A percentile compares a stretch with the other conserved stretches of the same genome.
Evolutionary conservation across 2,888 invertebrate species (phyloP).

Genomic region (Brachynemurus nebulosus): DNA sequence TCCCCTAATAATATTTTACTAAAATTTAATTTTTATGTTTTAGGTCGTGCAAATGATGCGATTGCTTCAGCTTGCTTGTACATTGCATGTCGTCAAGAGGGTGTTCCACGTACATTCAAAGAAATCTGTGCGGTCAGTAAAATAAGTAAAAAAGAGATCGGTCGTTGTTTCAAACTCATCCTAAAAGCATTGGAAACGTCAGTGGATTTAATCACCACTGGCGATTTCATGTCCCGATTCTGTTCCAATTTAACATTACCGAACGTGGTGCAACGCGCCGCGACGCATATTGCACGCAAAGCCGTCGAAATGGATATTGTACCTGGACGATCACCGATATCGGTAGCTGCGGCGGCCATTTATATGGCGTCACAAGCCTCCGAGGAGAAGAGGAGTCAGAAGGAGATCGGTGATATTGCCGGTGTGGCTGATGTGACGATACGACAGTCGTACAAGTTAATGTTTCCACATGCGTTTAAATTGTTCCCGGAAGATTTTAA

Average conservation of each 20-base stretch:
- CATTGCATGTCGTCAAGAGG: slow-evolving; percentile 97
- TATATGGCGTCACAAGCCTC: slow-evolving; percentile 99
- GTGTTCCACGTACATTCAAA: slow-evolving; percentile 96
- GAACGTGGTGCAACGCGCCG: slow-evolving; percentile 80
- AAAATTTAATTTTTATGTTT: too few relatives aligned
- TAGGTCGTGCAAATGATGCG: slow-evolving; percentile 79
- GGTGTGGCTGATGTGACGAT: slow-evolving; percentile 98
- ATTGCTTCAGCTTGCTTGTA: slow-evolving; percentile 98
- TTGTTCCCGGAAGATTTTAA: slow-evolving; percentile 95
- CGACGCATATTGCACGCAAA: slow-evolving; percentile 91
- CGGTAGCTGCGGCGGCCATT: slow-evolving; percentile 97
- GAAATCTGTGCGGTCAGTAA: slow-evolving; percentile 99
- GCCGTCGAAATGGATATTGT: slow-evolving; percentile 96
- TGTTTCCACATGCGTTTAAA: slow-evolving; percentile 86
- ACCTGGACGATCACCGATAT: slow-evolving; percentile 94
- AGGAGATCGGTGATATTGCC: slow-evolving; percentile 96
- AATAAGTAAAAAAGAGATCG: slow-evolving; percentile 98
- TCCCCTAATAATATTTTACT: too few relatives aligned
- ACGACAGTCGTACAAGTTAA: slow-evolving; percentile 89
- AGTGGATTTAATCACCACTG: slow-evolving; percentile 94
- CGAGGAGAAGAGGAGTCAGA: slow-evolving; percentile 85
- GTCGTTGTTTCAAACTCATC: slow-evolving; percentile 93
- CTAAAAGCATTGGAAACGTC: slow-evolving; percentile 92
- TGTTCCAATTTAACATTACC: slow-evolving; percentile 90
- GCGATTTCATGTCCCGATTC: slow-evolving; percentile 98